Conservation (phyloP, 2,797 vertebrate genomes). For the Hafferia zeledoni region DNA sequence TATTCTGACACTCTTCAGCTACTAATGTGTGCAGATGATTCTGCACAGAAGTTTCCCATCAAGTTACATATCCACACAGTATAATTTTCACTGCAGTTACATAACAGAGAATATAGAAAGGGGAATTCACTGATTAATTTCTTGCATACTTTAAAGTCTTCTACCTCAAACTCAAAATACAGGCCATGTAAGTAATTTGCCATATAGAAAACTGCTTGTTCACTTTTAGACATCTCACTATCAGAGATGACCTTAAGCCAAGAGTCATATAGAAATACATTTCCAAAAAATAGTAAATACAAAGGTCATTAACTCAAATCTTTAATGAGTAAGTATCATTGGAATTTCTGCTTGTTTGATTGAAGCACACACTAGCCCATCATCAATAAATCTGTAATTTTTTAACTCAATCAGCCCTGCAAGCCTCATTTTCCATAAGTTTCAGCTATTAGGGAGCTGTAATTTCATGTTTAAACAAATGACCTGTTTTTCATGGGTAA, state of each 20-base stretch:
- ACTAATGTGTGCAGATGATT: neutral
- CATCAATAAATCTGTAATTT: slow-evolving; percentile 23
- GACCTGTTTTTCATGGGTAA: neutral
- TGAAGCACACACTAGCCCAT: neutral
- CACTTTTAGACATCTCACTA: neutral
- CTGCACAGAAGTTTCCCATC: neutral
- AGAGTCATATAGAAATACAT: neutral
- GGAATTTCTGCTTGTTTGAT: neutral
- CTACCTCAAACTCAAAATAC: neutral
- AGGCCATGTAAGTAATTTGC: neutral
- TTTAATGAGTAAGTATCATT: neutral
- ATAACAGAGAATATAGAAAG: neutral
- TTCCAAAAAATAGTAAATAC: neutral
- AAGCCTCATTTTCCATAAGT: neutral
- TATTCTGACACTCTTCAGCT: neutral
- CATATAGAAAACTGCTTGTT: neutral
- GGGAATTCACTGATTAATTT: neutral
- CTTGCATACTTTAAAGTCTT: neutral
- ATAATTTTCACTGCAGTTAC: neutral
- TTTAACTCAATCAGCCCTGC: slow-evolving; percentile 47
- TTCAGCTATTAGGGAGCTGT: slow-evolving; percentile 29
- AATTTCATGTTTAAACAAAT: slow-evolving; percentile 19
- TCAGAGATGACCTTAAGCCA: neutral
- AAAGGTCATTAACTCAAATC: neutral
- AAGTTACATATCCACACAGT: neutral